Evolutionary conservation across 2,888 invertebrate species (phyloP).

Genomic region (Drosophila greeni): DNA sequence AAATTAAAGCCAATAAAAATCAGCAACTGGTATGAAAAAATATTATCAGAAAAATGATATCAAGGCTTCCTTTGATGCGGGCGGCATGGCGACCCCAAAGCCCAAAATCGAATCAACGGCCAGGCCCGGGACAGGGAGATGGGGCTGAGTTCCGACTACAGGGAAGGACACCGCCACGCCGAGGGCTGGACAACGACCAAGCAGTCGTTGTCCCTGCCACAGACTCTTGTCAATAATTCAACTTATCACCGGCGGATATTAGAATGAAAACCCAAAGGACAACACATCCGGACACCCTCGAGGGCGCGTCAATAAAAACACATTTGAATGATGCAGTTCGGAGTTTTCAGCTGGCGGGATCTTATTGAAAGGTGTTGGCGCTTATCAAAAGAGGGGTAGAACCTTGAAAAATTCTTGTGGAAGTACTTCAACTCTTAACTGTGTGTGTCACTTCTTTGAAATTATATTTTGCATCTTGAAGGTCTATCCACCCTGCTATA

Average conservation of each 20-base stretch:
- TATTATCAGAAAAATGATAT: constrained; percentile 66
- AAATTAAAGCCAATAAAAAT: constrained; percentile 47
- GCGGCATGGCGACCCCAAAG: constrained; percentile 35
- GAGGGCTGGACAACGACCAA: constrained; percentile 44
- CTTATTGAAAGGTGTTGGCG: constrained; percentile 68
- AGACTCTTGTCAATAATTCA: constrained; percentile 74
- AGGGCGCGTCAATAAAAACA: constrained; percentile 69
- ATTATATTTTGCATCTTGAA: constrained; percentile 52
- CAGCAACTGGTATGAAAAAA: constrained; percentile 37
- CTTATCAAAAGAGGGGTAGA: constrained; percentile 48
- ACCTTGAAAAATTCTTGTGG: constrained; percentile 31
- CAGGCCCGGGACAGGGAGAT: constrained; percentile 20
- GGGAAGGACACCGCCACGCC: constrained; percentile 42
- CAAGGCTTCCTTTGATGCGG: constrained; percentile 49
- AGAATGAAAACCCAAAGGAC: constrained; percentile 73
- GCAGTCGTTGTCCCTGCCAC: constrained; percentile 12
- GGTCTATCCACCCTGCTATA: constrained; percentile 61
- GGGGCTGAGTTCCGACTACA: constrained; percentile 16
- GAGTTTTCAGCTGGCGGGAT: constrained; percentile 14
- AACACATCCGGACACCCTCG: constrained; percentile 67
- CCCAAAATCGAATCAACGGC: constrained; percentile 64
- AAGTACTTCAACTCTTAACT: constrained; percentile 64
- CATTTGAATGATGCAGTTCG: constrained; percentile 60
- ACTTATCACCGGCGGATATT: constrained; percentile 79
- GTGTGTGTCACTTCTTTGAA: constrained; percentile 55